These are phyloP conservation scores for Arctocebus calabarensis DNA, from an alignment of 2,797 vertebrate species.

Conservation along the genomic window DNA sequence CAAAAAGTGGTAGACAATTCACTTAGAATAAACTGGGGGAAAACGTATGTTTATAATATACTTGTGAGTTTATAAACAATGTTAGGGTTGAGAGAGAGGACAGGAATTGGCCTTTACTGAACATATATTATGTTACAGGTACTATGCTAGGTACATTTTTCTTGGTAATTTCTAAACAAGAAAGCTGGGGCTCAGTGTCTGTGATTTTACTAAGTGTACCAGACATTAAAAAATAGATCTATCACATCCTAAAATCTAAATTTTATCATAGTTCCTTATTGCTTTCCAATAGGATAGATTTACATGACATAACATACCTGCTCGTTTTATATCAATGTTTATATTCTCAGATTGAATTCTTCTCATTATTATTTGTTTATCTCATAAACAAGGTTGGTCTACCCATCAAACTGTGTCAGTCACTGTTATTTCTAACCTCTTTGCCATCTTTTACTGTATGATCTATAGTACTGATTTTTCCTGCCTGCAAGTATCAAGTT, in stretches of 20 bases:
- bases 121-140: neutral
- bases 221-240: neutral
- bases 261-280: neutral
- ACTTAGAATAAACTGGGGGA: neutral
- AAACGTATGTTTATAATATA: neutral
- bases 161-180: neutral
- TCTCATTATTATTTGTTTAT: neutral
- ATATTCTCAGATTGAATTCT: neutral
- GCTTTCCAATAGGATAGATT: neutral
- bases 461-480: neutral
- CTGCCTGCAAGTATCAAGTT: neutral
- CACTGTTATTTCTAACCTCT: neutral
- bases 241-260: slow-evolving; percentile 11
- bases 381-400: neutral
- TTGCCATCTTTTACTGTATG: neutral
- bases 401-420: neutral
- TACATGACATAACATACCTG: neutral
- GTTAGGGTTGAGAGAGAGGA: neutral
- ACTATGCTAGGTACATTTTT: neutral
- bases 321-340: neutral
- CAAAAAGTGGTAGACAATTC: neutral
- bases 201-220: neutral
- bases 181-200: neutral
- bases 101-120: neutral
- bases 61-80: neutral